Conservation (phyloP, 2,113 vertebrate species). For the Oostethus manadensis region DNA sequence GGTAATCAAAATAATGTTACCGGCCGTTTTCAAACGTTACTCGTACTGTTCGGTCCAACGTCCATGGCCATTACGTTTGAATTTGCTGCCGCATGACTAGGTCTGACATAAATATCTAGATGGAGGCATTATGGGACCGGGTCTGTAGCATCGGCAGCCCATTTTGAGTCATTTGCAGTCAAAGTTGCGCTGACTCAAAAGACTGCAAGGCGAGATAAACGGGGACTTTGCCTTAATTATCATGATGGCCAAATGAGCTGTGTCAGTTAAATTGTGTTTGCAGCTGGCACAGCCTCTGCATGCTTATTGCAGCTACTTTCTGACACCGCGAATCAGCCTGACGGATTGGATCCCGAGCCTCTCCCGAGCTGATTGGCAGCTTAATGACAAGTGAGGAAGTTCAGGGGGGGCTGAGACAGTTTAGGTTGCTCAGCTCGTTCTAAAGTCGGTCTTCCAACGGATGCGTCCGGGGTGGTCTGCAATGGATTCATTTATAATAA, state of each 20-base stretch:
- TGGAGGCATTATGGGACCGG: background rate
- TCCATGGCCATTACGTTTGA: background rate
- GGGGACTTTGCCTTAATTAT: slow-evolving; percentile 59
- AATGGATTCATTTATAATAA: slow-evolving; percentile 51
- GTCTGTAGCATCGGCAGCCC: slow-evolving; percentile 7
- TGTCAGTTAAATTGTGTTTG: slow-evolving; percentile 62
- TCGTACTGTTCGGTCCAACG: no score
- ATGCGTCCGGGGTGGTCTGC: slow-evolving; percentile 8
- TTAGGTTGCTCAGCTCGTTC: slow-evolving; percentile 42
- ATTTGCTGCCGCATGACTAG: background rate
- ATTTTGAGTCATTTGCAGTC: slow-evolving; percentile 12
- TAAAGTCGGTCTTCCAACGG: slow-evolving; percentile 14
- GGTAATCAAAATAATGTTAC: no score
- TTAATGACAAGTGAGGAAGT: slow-evolving; percentile 58
- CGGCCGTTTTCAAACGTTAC: no score
- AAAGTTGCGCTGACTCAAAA: slow-evolving; percentile 19
- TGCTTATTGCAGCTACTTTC: slow-evolving; percentile 73
- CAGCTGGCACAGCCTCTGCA: slow-evolving; percentile 61
- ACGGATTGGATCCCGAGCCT: slow-evolving; percentile 67
- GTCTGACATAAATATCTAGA: background rate
- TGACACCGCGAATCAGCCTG: slow-evolving; percentile 75
- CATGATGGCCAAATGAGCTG: slow-evolving; percentile 61
- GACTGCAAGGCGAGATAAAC: slow-evolving; percentile 42
- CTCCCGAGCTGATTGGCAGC: slow-evolving; percentile 68
- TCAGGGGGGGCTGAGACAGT: slow-evolving; percentile 15